These are phyloP conservation scores for Eupithecia subumbrata DNA, from an alignment of 2,888 invertebrate species.

Conservation along the genomic window DNA sequence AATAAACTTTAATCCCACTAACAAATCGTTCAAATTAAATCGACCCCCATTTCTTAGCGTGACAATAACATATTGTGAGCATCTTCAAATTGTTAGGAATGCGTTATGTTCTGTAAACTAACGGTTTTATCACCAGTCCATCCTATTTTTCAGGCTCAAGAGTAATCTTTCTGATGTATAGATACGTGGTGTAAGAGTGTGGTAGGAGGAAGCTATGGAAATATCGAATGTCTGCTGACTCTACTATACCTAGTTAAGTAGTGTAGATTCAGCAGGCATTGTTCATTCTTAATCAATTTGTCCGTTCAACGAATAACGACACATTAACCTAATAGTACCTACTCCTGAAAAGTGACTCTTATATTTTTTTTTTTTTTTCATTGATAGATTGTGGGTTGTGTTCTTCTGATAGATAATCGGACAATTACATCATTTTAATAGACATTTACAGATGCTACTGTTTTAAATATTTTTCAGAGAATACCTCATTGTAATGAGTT, in stretches of 20 bases:
- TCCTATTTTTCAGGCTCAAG: slow-evolving; percentile 54
- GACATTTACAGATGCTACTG: neutral
- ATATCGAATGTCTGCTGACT: too few relatives aligned
- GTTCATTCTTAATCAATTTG: neutral
- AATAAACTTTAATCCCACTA: slow-evolving; percentile 63
- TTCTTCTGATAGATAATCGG: neutral
- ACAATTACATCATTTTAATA: neutral
- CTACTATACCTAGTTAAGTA: too few relatives aligned
- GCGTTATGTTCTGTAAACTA: slow-evolving; percentile 58
- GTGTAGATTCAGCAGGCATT: neutral
- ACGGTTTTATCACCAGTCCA: slow-evolving; percentile 47
- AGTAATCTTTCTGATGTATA: slow-evolving; percentile 44
- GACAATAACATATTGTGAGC: slow-evolving; percentile 73
- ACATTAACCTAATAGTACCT: neutral
- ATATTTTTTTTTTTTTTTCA: too few relatives aligned
- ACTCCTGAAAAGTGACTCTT: neutral
- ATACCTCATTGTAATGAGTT: neutral
- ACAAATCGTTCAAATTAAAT: slow-evolving; percentile 73
- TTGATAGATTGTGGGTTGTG: neutral
- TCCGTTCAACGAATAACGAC: neutral
- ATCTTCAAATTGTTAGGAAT: slow-evolving; percentile 66
- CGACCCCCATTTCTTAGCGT: slow-evolving; percentile 61
- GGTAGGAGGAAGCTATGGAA: slow-evolving; percentile 8
- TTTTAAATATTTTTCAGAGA: neutral
- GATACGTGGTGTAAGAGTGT: slow-evolving; percentile 28